A percentile compares a stretch with the other conserved stretches of the same genome.
These are phyloP conservation scores for Okapia johnstoni DNA, from an alignment of 2,113 vertebrate species.

Conservation along the genomic window DNA sequence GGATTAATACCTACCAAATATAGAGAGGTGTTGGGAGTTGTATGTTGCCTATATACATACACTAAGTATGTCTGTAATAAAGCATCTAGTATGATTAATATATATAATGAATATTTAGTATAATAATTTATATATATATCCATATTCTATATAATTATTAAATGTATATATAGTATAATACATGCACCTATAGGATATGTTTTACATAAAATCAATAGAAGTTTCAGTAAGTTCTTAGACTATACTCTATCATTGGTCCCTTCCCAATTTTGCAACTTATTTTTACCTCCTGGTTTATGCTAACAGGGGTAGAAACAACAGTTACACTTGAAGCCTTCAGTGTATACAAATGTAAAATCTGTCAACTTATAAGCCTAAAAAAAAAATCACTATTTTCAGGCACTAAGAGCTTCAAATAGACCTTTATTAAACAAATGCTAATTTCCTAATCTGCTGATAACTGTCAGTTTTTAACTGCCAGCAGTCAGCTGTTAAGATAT, in stretches of 20 bases:
- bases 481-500: conserved; percentile 55
- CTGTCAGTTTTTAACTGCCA: conserved; percentile 51
- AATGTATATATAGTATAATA: not conserved
- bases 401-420: conserved; percentile 29
- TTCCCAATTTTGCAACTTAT: conserved; percentile 14
- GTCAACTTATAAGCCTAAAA: not conserved
- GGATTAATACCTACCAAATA: not conserved
- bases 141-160: not conserved
- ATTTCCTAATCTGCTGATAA: conserved; percentile 62
- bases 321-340: not conserved
- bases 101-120: not conserved
- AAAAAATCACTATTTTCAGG: not conserved
- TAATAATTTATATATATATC: not conserved
- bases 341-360: not conserved
- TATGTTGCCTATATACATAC: not conserved
- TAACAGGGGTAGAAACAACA: not conserved
- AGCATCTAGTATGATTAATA: not conserved
- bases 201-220: not conserved
- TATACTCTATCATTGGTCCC: not conserved
- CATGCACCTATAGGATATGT: not conserved
- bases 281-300: not conserved
- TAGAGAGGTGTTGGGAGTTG: not conserved
- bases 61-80: not conserved
- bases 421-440: conserved; percentile 54
- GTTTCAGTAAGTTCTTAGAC: not conserved